phyloP scores from a whole-genome alignment of 2,888 invertebrate genomes.

The Venusia cambrica region DNA sequence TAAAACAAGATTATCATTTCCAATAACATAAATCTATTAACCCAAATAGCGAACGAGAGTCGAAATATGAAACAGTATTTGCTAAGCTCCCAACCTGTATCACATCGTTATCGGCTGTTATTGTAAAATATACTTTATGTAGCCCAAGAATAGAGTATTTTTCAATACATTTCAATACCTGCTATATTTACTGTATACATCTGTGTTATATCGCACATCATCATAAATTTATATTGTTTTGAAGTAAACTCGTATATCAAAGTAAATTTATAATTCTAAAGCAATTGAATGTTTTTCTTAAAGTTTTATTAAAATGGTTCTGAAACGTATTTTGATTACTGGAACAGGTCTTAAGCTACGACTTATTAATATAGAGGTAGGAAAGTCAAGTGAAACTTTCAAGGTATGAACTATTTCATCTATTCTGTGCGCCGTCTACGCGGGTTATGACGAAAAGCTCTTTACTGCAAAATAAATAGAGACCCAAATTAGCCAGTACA shows the following conservation, averaged over 20 bases:
- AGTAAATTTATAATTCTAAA: no score
- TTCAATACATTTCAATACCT: no score
- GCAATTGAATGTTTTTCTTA: no score
- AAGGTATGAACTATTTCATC: background rate
- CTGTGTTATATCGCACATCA: no score
- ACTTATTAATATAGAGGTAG: no score
- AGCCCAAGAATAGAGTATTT: no score
- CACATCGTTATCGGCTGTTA: background rate
- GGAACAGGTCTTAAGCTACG: no score
- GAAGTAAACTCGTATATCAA: no score
- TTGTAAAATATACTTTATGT: constrained; percentile 1
- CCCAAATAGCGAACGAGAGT: constrained; percentile 49
- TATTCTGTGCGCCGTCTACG: constrained; percentile 34
- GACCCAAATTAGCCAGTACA: constrained; percentile 70
- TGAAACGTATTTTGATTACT: no score
- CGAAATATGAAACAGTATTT: constrained; percentile 75
- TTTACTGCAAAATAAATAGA: constrained; percentile 68
- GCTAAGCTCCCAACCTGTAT: constrained; percentile 29
- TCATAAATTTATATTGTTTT: no score
- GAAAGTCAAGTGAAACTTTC: constrained; percentile 3
- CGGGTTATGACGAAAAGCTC: constrained; percentile 60
- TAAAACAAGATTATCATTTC: constrained; percentile 59
- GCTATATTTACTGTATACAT: no score
- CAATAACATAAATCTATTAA: constrained; percentile 69
- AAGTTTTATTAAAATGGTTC: no score